Conservation (phyloP, 2,797 vertebrate genomes). For the Nothura maculosa region DNA sequence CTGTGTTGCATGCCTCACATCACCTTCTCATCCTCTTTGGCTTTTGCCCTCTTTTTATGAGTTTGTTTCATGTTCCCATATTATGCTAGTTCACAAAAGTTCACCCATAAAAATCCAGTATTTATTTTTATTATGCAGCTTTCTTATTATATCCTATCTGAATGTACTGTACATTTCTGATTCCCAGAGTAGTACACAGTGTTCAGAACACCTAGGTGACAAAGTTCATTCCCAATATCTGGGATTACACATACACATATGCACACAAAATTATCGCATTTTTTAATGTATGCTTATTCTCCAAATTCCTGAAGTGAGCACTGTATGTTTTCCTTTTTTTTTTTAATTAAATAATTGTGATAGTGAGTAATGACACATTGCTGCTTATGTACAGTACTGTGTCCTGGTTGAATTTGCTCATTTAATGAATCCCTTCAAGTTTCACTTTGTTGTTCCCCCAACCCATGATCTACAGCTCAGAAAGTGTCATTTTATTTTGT, state of each 20-base stretch:
- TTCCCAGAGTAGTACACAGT: neutral
- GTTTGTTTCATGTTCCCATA: constrained; percentile 6
- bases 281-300: neutral
- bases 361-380: neutral
- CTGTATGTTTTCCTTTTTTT: constrained; percentile 8
- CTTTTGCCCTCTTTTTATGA: constrained; percentile 63
- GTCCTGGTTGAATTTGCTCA: neutral
- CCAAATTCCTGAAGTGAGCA: neutral
- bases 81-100: constrained; percentile 5
- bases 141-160: constrained; percentile 12
- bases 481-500: neutral
- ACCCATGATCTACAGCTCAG: neutral
- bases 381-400: neutral
- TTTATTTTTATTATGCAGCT: constrained; percentile 46
- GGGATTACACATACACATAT: neutral
- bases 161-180: constrained; percentile 61
- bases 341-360: neutral
- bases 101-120: constrained; percentile 60
- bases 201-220: neutral
- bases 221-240: neutral
- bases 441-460: neutral
- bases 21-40: neutral
- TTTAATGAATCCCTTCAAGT: neutral
- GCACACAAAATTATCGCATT: neutral
- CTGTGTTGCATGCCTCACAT: neutral